Percentiles rank a stretch among this genome's conserved stretches.
Evolutionary conservation across 1,140 invertebrate genomes (phyloP).

Genomic region (Penaeus chinensis): DNA sequence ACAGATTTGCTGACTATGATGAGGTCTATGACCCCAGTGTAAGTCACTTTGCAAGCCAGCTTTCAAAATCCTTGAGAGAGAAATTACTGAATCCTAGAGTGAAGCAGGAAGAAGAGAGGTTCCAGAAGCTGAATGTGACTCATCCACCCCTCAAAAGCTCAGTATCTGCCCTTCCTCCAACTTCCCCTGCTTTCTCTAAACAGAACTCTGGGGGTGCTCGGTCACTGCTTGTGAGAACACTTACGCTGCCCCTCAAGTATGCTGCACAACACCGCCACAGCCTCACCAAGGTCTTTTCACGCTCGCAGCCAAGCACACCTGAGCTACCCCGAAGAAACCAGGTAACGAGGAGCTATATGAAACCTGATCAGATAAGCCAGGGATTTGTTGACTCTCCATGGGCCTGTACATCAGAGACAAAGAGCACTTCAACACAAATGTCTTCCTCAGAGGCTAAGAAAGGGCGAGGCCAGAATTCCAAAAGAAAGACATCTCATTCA

Average conservation of each 20-base stretch:
- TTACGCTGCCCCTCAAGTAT: conserved; percentile 62
- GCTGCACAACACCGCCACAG: conserved; percentile 59
- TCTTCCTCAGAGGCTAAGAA: background rate
- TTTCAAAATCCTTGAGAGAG: conserved; percentile 55
- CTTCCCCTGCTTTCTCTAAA: conserved; percentile 28
- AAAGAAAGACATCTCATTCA: conserved; percentile 37
- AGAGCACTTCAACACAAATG: background rate
- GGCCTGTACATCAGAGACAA: conserved; percentile 10
- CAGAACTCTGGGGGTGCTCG: conserved; percentile 40
- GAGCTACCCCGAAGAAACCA: conserved; percentile 54
- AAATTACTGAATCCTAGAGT: conserved; percentile 41
- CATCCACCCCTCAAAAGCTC: conserved; percentile 14
- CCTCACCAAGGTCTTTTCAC: conserved; percentile 60
- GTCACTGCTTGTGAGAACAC: conserved; percentile 61
- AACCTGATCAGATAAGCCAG: conserved; percentile 49
- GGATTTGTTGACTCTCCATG: conserved; percentile 28
- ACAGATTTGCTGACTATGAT: conserved; percentile 54
- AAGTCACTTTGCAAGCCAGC: conserved; percentile 55
- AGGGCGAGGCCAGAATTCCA: background rate
- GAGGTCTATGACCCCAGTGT: conserved; percentile 52
- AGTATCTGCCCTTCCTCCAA: conserved; percentile 32
- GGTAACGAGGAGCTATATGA: conserved; percentile 53
- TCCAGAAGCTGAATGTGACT: conserved; percentile 28
- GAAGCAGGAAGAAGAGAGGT: conserved; percentile 38
- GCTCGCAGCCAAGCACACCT: conserved; percentile 62